Evolutionary conservation across 2,113 vertebrate species (phyloP), one percentile per base, ranked within the genome.

Genomic region (Psophia crepitans): DNA sequence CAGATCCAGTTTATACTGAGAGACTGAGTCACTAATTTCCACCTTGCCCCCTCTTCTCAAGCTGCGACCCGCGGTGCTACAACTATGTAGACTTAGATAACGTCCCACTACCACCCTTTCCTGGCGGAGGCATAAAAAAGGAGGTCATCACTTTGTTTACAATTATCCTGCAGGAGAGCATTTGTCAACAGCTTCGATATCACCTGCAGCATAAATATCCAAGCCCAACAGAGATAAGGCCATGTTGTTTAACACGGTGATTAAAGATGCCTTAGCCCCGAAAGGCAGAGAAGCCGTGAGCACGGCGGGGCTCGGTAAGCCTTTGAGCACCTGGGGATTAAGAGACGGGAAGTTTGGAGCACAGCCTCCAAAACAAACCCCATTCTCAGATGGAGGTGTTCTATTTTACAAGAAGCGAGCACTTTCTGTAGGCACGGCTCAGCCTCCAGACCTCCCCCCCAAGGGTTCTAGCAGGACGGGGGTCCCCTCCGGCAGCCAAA

Each of bases 161-260:
- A 89, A 46, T 68, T 64, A 78, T 75, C 46, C 93, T 81, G 86
- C 65, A 43, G 89, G 90, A 95, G 37, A 90, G 81, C 84, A 65
- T 66, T 95, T 92, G 90, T 92, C 94, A 93, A 84, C 92, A 96
- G 89, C 93, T 95, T 61, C 75, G 76, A 2, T 70, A 93, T 65
- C 89, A 97, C 95, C 96, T 92, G 87, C 89, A 85, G 95, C 93
- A 96, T 32, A 61, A 97, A 94, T 84, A 95, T 27, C 95, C 95
- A 77, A 96, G 84, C 64, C 96, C 93, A 66, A 12, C 0, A 60
- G 89, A 96, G 95, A 94, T 92, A 94, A 96, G 93, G 93, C 58
- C 48, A 7, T 3, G 58, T 9, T 65, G 60, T 88, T 94, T 89
- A 94, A 90, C n/a, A 26, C 51, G 8, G 32, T 28, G 54, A 84